Evolutionary conservation across 1,140 invertebrate genomes (phyloP).

Genomic region (Achatina immaculata): DNA sequence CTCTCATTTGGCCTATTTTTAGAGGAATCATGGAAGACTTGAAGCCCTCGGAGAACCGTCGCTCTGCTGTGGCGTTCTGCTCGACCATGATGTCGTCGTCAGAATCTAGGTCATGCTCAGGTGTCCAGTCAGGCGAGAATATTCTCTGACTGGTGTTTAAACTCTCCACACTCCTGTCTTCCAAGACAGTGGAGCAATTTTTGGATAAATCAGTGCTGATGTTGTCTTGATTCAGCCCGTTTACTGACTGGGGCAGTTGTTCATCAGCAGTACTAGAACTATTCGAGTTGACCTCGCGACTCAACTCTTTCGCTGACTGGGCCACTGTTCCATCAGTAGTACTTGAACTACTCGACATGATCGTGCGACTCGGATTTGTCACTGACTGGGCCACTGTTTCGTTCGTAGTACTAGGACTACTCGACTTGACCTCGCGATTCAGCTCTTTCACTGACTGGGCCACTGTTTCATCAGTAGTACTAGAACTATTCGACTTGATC

Average conservation of each 20-base stretch:
- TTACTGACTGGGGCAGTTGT: too few relatives aligned
- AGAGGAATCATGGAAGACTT: conserved; percentile 60
- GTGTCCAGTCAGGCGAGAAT: conserved; percentile 57
- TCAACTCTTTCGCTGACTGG: neutral
- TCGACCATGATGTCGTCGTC: conserved; percentile 62
- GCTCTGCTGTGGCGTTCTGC: conserved; percentile 34
- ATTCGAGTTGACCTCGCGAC: too few relatives aligned
- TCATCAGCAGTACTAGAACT: too few relatives aligned
- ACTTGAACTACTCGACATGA: too few relatives aligned
- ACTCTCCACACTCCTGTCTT: conserved; percentile 26
- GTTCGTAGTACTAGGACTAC: too few relatives aligned
- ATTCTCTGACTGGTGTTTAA: conserved; percentile 26
- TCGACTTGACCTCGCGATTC: neutral
- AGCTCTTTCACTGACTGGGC: neutral
- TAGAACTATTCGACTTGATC: too few relatives aligned
- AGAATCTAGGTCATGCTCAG: conserved; percentile 60
- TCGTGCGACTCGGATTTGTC: too few relatives aligned
- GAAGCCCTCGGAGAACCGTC: conserved; percentile 52
- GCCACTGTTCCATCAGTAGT: too few relatives aligned
- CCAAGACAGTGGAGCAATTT: neutral
- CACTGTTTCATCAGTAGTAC: neutral
- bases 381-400: neutral
- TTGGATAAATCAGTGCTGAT: neutral
- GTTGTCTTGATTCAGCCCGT: neutral
- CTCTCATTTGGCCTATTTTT: conserved; percentile 55